phyloP scores from a whole-genome alignment of 2,888 invertebrate genomes.

The Campaea margaritaria region DNA sequence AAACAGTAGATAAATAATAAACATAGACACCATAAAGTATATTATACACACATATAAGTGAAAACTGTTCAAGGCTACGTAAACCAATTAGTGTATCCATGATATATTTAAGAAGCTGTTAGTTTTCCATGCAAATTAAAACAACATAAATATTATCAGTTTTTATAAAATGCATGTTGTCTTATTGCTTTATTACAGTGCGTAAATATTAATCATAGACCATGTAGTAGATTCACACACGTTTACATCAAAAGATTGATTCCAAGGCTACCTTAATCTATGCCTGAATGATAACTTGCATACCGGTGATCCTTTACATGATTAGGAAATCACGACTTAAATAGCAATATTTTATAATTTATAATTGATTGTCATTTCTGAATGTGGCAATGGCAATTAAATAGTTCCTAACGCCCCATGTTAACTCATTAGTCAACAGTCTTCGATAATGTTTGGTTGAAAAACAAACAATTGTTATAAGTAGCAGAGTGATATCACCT shows the following conservation, averaged over 20 bases:
- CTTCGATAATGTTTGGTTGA: constrained; percentile 2
- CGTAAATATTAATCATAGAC: not conserved
- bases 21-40: not conserved
- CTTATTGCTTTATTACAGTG: no score
- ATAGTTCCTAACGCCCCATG: no score
- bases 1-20: not conserved
- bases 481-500: not conserved
- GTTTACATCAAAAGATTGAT: constrained; percentile 34
- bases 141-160: no score
- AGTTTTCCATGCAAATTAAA: no score
- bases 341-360: no score
- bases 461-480: constrained; percentile 16
- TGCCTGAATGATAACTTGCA: constrained; percentile 39
- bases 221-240: not conserved
- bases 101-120: no score
- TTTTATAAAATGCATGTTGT: no score
- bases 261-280: constrained; percentile 60
- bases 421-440: not conserved
- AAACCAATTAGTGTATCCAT: no score
- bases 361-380: no score
- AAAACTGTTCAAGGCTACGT: no score
- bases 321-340: not conserved
- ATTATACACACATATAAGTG: no score
- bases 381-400: no score
- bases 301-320: not conserved